Conservation (phyloP, 1,140 invertebrate genomes). For the Cecropterus lyciades region DNA sequence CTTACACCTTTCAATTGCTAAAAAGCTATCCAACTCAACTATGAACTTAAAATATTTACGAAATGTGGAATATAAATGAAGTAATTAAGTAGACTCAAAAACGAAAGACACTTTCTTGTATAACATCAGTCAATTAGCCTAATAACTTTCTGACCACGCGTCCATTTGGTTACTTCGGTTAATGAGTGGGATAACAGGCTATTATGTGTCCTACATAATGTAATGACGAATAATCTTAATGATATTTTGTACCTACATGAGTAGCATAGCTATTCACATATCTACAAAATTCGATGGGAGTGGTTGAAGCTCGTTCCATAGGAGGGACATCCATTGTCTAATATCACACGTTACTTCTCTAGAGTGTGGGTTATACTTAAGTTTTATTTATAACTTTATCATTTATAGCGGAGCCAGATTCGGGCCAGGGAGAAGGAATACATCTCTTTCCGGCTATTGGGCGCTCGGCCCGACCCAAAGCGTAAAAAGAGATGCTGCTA, state of each 20-base stretch:
- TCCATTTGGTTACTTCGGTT: background rate
- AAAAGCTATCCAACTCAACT: constrained; percentile 9
- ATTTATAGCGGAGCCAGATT: constrained; percentile 30
- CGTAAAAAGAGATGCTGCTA: constrained; percentile 5
- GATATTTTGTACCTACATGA: background rate
- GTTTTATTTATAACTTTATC: constrained; percentile 30
- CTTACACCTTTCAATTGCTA: background rate
- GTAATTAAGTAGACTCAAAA: background rate
- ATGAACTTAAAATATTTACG: constrained; percentile 30
- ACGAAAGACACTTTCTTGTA: background rate
- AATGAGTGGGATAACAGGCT: background rate
- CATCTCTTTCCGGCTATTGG: constrained; percentile 4
- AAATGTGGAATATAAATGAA: background rate
- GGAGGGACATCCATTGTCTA: constrained; percentile 58
- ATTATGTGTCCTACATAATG: background rate
- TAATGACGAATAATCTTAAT: too few species aligned
- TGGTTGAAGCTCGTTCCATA: constrained; percentile 28
- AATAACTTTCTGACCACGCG: background rate
- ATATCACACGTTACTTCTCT: constrained; percentile 64
- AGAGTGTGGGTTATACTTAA: constrained; percentile 43
- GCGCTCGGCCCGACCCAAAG: constrained; percentile 10
- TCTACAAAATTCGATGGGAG: background rate
- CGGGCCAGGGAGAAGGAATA: constrained; percentile 3
- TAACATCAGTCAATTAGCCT: background rate
- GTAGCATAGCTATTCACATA: constrained; percentile 2